Conservation (phyloP, 2,113 vertebrate genomes). For the Spheniscus mendiculus region DNA sequence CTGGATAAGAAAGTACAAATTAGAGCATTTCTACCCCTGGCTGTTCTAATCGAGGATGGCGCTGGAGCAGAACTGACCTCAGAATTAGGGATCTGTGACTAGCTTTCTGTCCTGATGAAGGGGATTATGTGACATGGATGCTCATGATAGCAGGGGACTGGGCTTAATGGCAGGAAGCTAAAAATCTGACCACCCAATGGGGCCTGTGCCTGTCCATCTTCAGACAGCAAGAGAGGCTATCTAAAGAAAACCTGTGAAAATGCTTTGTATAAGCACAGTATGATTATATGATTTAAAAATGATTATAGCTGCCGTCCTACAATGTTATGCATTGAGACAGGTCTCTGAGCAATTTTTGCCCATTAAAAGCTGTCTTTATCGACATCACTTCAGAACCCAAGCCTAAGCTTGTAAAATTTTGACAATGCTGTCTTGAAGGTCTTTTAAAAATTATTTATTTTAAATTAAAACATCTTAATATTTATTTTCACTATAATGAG, state of each 20-base stretch:
- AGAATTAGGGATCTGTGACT: constrained; percentile 5
- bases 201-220: not conserved
- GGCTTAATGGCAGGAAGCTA: not conserved
- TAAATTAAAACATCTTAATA: not conserved
- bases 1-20: not conserved
- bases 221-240: not conserved
- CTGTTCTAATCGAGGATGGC: constrained; percentile 2
- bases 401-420: not conserved
- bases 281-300: not conserved
- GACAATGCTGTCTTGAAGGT: not conserved
- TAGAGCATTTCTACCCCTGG: constrained; percentile 23
- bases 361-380: not conserved
- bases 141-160: constrained; percentile 4
- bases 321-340: not conserved
- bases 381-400: not conserved
- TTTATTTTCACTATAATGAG: not conserved
- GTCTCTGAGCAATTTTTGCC: not conserved
- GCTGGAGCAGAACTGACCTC: constrained; percentile 44
- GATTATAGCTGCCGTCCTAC: not conserved
- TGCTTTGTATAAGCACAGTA: not conserved
- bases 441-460: not conserved
- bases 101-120: constrained; percentile 23
- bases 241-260: not conserved
- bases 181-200: not conserved
- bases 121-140: constrained; percentile 50